A percentile compares a stretch with the other conserved stretches of the same genome.
Conservation (phyloP, 2,113 vertebrate genomes). For the Brachyhypopomus gauderio region DNA sequence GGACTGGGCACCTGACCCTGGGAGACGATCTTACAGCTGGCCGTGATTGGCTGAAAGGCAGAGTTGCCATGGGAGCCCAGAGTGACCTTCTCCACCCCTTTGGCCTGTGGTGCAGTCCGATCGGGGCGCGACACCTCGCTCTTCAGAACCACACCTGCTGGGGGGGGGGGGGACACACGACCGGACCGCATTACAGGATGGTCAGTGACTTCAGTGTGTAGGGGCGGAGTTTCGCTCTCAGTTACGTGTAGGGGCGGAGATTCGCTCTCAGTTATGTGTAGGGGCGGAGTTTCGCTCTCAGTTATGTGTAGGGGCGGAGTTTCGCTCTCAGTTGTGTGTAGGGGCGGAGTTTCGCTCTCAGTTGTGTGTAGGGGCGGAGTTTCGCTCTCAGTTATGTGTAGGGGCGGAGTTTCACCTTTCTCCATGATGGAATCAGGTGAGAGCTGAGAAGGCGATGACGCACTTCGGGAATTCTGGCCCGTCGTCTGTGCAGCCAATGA, state of each 20-base stretch:
- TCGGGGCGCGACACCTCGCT: conserved; percentile 82
- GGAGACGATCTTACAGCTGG: conserved; percentile 96
- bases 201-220: no score
- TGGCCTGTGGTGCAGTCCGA: conserved; percentile 86
- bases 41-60: conserved; percentile 97
- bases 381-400: no score
- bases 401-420: conserved; percentile 74
- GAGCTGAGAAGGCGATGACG: conserved; percentile 79
- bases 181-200: no score
- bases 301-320: no score
- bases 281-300: no score
- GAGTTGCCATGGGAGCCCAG: conserved; percentile 94
- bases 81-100: conserved; percentile 82
- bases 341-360: no score
- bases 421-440: conserved; percentile 75
- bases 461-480: conserved; percentile 73
- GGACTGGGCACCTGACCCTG: conserved; percentile 87
- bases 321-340: no score
- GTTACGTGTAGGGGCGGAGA: no score
- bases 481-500: conserved; percentile 65
- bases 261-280: no score
- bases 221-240: no score
- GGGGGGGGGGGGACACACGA: not conserved
- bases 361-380: no score
- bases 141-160: conserved; percentile 77